Percentiles rank a stretch among this genome's conserved stretches.
phyloP scores from a whole-genome alignment of 2,797 vertebrate species.

The Pogonophryne albipinna region DNA sequence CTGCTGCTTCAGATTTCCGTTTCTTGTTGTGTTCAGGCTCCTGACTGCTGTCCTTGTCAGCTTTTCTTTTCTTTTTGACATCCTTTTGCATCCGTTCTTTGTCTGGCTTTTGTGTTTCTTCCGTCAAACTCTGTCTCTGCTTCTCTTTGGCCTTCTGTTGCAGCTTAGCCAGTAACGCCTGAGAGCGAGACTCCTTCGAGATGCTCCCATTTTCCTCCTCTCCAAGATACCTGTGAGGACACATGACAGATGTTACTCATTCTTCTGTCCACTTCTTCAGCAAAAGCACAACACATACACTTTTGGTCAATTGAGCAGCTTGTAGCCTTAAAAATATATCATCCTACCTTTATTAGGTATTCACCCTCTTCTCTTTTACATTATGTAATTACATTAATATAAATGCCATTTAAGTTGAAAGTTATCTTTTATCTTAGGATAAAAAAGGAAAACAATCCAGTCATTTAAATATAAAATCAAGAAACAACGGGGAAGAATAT shows the following conservation, averaged over 20 bases:
- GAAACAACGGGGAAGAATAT: too few relatives aligned
- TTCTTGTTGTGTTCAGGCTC: conserved; percentile 21
- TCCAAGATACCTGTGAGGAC: conserved; percentile 82
- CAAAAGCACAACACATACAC: background rate
- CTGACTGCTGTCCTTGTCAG: background rate
- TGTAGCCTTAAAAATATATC: background rate
- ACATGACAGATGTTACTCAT: background rate
- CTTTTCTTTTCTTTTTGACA: conserved; percentile 45
- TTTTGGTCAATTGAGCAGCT: background rate
- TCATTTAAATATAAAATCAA: too few relatives aligned
- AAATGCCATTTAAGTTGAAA: too few relatives aligned
- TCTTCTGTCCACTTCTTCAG: background rate
- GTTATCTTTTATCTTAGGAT: too few relatives aligned
- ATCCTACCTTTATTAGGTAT: too few relatives aligned
- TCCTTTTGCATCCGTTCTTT: conserved; percentile 12
- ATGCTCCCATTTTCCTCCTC: conserved; percentile 74
- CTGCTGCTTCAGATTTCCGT: conserved; percentile 42
- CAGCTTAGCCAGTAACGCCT: conserved; percentile 86
- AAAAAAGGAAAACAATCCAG: too few relatives aligned
- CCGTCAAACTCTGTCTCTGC: conserved; percentile 73
- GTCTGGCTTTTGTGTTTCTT: background rate
- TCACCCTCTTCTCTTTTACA: too few relatives aligned
- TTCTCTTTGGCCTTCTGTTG: conserved; percentile 86
- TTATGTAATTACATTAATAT: too few relatives aligned
- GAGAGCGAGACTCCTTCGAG: conserved; percentile 74